Conservation (phyloP, 2,888 invertebrate species). For the Pelosia muscerda region DNA sequence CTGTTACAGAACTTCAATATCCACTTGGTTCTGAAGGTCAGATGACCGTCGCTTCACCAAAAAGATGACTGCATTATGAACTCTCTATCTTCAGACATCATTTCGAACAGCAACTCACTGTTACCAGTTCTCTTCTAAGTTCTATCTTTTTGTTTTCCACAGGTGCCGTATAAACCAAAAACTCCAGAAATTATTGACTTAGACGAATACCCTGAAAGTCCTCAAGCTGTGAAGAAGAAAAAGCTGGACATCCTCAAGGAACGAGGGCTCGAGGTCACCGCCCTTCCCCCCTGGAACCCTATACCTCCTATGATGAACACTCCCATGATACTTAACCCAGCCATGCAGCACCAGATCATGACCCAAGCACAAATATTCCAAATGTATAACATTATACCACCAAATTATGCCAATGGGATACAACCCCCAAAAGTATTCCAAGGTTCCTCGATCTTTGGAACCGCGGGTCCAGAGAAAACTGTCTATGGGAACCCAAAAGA, state of each 20-base stretch:
- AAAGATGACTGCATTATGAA: too few species aligned
- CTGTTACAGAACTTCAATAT: too few species aligned
- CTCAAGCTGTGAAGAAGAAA: slow-evolving; percentile 86
- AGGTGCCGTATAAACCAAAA: slow-evolving; percentile 88
- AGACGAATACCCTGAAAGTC: slow-evolving; percentile 85
- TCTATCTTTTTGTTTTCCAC: slow-evolving; percentile 38
- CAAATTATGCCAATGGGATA: slow-evolving; percentile 64
- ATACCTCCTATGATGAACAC: slow-evolving; percentile 48
- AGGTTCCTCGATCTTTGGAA: slow-evolving; percentile 89
- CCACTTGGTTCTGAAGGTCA: too few species aligned
- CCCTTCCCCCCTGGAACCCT: slow-evolving; percentile 79
- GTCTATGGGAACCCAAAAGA: slow-evolving; percentile 92
- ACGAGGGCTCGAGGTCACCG: slow-evolving; percentile 91
- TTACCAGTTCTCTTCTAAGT: too few species aligned
- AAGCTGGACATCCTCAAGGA: slow-evolving; percentile 92
- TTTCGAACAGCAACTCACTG: too few species aligned
- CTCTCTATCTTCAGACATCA: too few species aligned
- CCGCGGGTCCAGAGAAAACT: slow-evolving; percentile 85
- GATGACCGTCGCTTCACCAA: too few species aligned
- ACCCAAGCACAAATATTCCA: slow-evolving; percentile 82
- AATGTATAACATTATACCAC: slow-evolving; percentile 76
- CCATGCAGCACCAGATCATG: slow-evolving; percentile 79
- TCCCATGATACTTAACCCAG: slow-evolving; percentile 71
- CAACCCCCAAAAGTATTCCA: slow-evolving; percentile 87
- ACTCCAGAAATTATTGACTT: slow-evolving; percentile 89